phyloP scores from a whole-genome alignment of 2,113 vertebrate genomes.

The Lophotis ruficrista region DNA sequence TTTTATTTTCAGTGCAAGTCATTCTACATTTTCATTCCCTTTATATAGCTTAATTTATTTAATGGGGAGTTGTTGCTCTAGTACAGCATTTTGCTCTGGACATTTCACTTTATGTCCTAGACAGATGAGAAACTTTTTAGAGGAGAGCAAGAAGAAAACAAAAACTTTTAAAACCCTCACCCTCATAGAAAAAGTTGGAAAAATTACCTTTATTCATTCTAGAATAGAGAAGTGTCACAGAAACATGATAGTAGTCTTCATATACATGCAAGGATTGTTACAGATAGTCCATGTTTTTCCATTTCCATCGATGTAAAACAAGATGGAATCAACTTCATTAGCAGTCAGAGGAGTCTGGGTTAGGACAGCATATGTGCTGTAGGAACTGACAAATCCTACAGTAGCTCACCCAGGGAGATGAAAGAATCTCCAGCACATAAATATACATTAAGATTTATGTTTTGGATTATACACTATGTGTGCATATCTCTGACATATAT shows the following conservation, averaged over 20 bases:
- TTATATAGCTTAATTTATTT: background rate
- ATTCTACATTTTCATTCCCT: background rate
- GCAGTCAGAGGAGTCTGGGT: background rate
- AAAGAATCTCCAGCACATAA: background rate
- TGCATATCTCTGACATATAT: background rate
- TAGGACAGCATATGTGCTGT: background rate
- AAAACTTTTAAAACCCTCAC: background rate
- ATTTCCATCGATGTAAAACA: background rate
- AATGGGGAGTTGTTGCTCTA: background rate
- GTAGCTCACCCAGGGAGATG: background rate
- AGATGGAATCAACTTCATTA: background rate
- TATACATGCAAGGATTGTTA: background rate
- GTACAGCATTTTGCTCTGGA: background rate
- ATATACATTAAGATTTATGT: background rate
- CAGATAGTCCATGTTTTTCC: background rate
- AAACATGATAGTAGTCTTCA: background rate
- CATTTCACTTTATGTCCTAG: background rate
- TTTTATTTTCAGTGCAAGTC: background rate
- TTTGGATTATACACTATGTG: background rate
- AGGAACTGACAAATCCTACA: background rate
- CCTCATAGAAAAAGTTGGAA: background rate
- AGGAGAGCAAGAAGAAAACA: background rate
- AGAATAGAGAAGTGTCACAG: background rate
- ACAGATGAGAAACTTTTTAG: background rate
- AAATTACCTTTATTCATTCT: background rate